Percentiles rank a stretch among this genome's conserved stretches.
phyloP scores from a whole-genome alignment of 2,797 vertebrate species.

The Diplodus sargus region DNA sequence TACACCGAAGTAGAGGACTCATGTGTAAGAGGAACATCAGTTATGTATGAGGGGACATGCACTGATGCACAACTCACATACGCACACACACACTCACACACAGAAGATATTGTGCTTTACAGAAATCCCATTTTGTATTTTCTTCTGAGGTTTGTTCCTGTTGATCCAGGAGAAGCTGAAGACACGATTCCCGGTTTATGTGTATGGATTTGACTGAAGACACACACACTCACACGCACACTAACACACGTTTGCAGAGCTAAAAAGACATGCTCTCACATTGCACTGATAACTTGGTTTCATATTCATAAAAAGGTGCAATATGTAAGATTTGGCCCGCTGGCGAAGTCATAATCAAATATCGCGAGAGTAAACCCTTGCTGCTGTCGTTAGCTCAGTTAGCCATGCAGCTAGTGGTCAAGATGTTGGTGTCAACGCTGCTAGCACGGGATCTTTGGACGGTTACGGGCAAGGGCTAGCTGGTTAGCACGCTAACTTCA shows the following conservation, averaged over 20 bases:
- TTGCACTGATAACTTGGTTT: conserved; percentile 51
- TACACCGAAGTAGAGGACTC: conserved; percentile 60
- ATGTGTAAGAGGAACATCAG: conserved; percentile 53
- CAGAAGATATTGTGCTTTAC: conserved; percentile 78
- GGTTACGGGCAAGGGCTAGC: no score
- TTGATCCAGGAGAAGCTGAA: conserved; percentile 49
- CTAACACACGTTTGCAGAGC: conserved; percentile 36
- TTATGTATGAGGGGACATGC: conserved; percentile 79
- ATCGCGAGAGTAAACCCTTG: no score
- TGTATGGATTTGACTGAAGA: conserved; percentile 41
- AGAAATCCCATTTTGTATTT: conserved; percentile 56
- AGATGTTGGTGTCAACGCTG: no score
- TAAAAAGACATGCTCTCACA: conserved; percentile 56
- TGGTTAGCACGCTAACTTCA: no score
- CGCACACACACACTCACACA: conserved; percentile 46
- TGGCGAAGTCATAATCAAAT: no score
- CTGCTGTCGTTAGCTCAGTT: no score
- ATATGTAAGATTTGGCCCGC: no score
- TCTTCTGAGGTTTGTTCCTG: conserved; percentile 55
- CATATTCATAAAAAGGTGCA: conserved; percentile 12
- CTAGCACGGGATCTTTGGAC: no score
- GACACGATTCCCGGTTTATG: conserved; percentile 32
- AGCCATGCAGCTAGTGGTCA: no score
- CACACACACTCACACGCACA: conserved; percentile 45
- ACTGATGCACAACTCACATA: conserved; percentile 49